phyloP scores from a whole-genome alignment of 1,140 invertebrate species.

The Diorhabda elongata region DNA sequence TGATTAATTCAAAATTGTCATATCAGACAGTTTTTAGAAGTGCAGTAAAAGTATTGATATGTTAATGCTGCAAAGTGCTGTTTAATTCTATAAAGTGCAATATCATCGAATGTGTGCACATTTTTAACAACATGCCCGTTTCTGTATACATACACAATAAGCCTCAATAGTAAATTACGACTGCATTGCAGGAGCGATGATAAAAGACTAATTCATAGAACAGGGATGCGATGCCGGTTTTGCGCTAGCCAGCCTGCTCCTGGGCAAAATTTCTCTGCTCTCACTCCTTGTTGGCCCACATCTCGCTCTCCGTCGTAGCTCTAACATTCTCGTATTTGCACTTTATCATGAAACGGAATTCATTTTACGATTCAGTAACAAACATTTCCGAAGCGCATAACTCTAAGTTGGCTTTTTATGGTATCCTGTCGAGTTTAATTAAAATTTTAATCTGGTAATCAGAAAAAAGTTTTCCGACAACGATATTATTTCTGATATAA shows the following conservation, averaged over 20 bases:
- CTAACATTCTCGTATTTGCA: slow-evolving; percentile 7
- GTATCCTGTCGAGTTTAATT: no score
- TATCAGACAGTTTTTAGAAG: slow-evolving; percentile 7
- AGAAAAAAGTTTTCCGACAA: no score
- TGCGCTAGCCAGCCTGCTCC: slow-evolving; percentile 16
- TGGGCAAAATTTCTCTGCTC: slow-evolving; percentile 14
- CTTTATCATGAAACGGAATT: slow-evolving; percentile 4
- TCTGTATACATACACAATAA: slow-evolving; percentile 15
- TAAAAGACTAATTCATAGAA: slow-evolving; percentile 20
- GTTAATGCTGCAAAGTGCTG: slow-evolving; percentile 8
- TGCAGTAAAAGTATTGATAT: neutral
- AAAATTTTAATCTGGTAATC: no score
- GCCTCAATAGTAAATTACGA: slow-evolving; percentile 8
- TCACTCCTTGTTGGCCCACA: slow-evolving; percentile 16
- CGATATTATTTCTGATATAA: no score
- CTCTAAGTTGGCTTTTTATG: no score
- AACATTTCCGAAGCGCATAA: no score
- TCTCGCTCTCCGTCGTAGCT: slow-evolving; percentile 4
- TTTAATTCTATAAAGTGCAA: slow-evolving; percentile 6
- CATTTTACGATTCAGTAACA: neutral
- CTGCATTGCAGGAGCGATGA: slow-evolving; percentile 14
- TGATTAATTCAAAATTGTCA: neutral
- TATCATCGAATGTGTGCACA: slow-evolving; percentile 7
- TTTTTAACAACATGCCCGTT: neutral
- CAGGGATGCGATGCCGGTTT: slow-evolving; percentile 20